Base-by-base conservation (phyloP, 1,140 invertebrate genomes). In the Drosophila asahinai region DNA sequence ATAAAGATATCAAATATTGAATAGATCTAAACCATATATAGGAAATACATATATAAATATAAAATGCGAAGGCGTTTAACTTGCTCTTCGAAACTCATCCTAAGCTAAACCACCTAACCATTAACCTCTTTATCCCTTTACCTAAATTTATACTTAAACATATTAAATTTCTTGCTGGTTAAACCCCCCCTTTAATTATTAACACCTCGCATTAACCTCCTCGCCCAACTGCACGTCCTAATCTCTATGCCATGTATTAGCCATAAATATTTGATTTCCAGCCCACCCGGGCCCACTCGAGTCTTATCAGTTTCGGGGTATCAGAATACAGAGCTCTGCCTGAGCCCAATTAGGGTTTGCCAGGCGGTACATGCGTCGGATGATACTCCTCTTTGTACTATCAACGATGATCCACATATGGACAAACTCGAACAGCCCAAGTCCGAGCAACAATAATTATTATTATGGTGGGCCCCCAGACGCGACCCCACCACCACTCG, bases 321-420 rank as follows among this genome's bases (percentile, higher is more conserved):
- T 59, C 67, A 60, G 12, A 72, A 60, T 54, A 27, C 19, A 27
- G 33, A 40, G 3, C 27, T 14, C 17, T 43, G 45, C 12, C 14
- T 12, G 43, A 40, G 22, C 43, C 22, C 45, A 72, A 72, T 73
- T 73, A 73, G 47, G 71, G 54, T 51, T 73, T 60, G 66, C 36
- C 52, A n/a, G 42, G 33, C 33, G 12, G 38, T 38, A 68, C 38
- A 12, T 19, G 8, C 25, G n/a, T 58, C 49, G 14, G 12, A 36
- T 36, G 40, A 45, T 38, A 38, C 54, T 17, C 19, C 54, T 40
- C 36, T 15, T 43, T 5, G 14, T 43, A 17, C 17, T 45, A 73
- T 73, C 67, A 17, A 73, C 36, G 11, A 30, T 49, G 47, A 73
- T 73, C 71, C 71, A 52, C 71, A 74, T 74, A 74, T 74, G 71